Evolutionary conservation across 1,140 invertebrate species (phyloP).

Genomic region (Drosophila micromelanica): DNA sequence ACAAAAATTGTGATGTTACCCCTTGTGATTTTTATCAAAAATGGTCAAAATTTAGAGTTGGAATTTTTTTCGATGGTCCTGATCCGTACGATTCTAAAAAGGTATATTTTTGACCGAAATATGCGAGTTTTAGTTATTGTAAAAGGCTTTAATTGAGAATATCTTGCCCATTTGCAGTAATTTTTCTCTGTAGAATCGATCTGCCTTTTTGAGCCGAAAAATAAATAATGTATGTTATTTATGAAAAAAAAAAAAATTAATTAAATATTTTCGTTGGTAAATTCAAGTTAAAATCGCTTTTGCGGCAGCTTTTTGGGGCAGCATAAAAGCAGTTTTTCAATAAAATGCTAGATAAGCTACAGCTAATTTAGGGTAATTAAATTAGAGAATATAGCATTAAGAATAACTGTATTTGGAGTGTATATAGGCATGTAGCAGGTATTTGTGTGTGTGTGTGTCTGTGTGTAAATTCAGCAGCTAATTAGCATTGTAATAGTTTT

Average conservation of each 20-base stretch:
- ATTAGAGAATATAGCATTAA: conserved; percentile 9
- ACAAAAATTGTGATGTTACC: no score
- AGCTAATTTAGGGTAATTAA: conserved; percentile 26
- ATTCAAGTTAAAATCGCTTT: background rate
- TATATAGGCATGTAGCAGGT: background rate
- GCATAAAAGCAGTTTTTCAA: conserved; percentile 11
- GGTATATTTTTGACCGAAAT: no score
- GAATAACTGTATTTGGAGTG: background rate
- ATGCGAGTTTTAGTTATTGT: no score
- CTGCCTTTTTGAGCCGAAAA: no score
- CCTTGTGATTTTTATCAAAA: no score
- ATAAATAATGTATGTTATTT: background rate
- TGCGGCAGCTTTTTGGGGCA: conserved; percentile 12
- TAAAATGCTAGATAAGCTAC: conserved; percentile 38
- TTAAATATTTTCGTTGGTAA: background rate
- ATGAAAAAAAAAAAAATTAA: background rate
- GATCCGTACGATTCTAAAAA: no score
- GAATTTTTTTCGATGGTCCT: no score
- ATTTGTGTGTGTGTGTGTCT: conserved; percentile 25
- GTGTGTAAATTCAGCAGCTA: conserved; percentile 66
- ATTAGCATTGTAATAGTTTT: conserved; percentile 63
- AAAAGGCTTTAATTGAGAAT: rapidly evolving
- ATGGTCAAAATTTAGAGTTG: no score
- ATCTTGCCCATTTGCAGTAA: no score
- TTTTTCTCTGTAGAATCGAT: no score